phyloP scores from a whole-genome alignment of 2,797 vertebrate species.

The Eleutherodactylus coqui region DNA sequence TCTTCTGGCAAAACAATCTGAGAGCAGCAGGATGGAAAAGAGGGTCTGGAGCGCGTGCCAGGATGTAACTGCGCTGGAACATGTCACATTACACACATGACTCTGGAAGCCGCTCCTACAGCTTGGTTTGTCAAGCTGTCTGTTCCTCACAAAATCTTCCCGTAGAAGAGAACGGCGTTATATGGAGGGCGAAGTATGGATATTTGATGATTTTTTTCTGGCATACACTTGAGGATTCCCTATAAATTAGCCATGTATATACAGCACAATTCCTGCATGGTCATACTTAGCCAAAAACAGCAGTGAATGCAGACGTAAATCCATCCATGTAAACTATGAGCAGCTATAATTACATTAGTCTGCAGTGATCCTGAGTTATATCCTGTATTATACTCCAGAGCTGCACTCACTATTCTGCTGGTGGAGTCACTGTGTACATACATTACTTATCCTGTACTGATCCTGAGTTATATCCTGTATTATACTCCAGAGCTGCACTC shows the following conservation, averaged over 20 bases:
- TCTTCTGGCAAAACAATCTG: slow-evolving; percentile 31
- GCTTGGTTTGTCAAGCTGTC: background rate
- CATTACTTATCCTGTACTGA: too few relatives aligned
- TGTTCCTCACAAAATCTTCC: background rate
- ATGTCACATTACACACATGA: slow-evolving; percentile 13
- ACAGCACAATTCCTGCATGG: too few relatives aligned
- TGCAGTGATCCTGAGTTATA: too few relatives aligned
- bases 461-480: too few relatives aligned
- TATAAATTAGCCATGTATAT: background rate
- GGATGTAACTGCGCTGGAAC: slow-evolving; percentile 1
- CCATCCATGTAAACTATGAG: too few relatives aligned
- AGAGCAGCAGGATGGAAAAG: slow-evolving; percentile 42
- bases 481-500: too few relatives aligned
- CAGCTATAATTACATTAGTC: too few relatives aligned
- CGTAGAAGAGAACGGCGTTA: background rate
- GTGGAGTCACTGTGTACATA: too few relatives aligned
- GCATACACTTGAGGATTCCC: background rate
- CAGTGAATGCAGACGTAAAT: too few relatives aligned
- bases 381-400: too few relatives aligned
- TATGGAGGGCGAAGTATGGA: background rate
- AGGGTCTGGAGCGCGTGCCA: slow-evolving; percentile 32
- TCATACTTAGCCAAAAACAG: too few relatives aligned
- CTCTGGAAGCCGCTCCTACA: background rate
- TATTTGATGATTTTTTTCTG: background rate
- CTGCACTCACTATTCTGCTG: too few relatives aligned